Evolutionary conservation across 2,797 vertebrate species (phyloP).

Genomic region (Ctenopoma multispine): DNA sequence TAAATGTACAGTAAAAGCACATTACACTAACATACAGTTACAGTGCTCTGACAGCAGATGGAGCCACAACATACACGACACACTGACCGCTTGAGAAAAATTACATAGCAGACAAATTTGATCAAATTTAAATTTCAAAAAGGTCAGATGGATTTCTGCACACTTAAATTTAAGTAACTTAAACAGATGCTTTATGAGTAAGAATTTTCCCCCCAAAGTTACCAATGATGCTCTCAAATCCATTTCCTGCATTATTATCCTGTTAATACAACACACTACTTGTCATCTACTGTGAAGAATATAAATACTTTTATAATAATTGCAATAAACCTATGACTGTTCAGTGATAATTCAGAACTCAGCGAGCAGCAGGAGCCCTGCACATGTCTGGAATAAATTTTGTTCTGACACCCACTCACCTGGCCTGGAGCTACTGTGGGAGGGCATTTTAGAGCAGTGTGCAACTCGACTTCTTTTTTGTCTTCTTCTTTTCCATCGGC

Average conservation of each 20-base stretch:
- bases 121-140: neutral
- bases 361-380: constrained; percentile 12
- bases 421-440: constrained; percentile 93
- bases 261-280: neutral
- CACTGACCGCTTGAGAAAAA: neutral
- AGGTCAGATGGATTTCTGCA: neutral
- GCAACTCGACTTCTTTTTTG: constrained; percentile 97
- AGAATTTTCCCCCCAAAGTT: neutral
- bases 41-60: constrained; percentile 52
- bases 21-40: constrained; percentile 18
- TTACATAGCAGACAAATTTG: neutral
- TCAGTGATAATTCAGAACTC: constrained; percentile 17
- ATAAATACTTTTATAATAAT: constrained; percentile 1
- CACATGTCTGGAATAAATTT: constrained; percentile 44
- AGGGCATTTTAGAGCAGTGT: constrained; percentile 91
- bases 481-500: constrained; percentile 98
- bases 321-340: constrained; percentile 3
- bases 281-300: neutral
- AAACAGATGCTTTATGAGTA: constrained; percentile 3
- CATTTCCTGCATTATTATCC: neutral
- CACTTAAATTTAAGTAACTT: neutral
- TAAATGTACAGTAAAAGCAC: neutral
- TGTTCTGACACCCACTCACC: constrained; percentile 81
- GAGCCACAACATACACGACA: constrained; percentile 33
- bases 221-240: neutral